Base-by-base conservation (phyloP, 2,888 invertebrate species). In the Eilema sororculum region DNA sequence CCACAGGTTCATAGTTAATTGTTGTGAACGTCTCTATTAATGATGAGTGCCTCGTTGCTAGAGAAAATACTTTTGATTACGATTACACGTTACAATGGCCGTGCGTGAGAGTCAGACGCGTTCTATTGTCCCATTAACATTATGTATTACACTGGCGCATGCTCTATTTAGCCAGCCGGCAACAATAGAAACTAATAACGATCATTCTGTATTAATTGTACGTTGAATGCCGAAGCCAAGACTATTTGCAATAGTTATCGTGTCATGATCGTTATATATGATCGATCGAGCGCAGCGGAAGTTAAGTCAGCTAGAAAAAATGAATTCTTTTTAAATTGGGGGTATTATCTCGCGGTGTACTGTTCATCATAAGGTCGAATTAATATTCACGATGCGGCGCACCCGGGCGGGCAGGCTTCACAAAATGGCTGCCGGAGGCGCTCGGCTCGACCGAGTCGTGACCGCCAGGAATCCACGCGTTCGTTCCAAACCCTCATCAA, bases 391-490 rank as follows among this genome's bases (percentile, higher is more conserved):
- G 86, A 83, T 87, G 89, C 86, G 84, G 87, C 86, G 87, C 89
- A 87, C 89, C 83, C 88, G 87, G 89, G 88, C 91, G 87, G 85
- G 88, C 91, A 89, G 91, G 91, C 91, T 91, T 88, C 89, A 93
- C 94, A 93, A 94, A 93, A 95, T 95, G 94, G 94, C 93, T 90
- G 94, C 93, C 93, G 87, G 87, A 90, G 92, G 90, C 91, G 89
- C 86, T 86, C 87, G 84, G 87, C 77, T 82, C 90, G 88, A 86
- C 85, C 85, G 89, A 91, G 90, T 94, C 94, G 94, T 94, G 94
- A 94, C 93, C 91, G 93, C 89, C 91, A 89, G 93, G 95, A 94
- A 93, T 94, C 93, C 91, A 92, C 90, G 91, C 91, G 91, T 87
- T 91, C 90, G 91, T 88, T 91, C 81, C 89, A 86, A 90, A 91